Evolutionary conservation across 1,140 invertebrate genomes (phyloP), one percentile per base, ranked within the genome.

Genomic region (Riptortus pedestris): DNA sequence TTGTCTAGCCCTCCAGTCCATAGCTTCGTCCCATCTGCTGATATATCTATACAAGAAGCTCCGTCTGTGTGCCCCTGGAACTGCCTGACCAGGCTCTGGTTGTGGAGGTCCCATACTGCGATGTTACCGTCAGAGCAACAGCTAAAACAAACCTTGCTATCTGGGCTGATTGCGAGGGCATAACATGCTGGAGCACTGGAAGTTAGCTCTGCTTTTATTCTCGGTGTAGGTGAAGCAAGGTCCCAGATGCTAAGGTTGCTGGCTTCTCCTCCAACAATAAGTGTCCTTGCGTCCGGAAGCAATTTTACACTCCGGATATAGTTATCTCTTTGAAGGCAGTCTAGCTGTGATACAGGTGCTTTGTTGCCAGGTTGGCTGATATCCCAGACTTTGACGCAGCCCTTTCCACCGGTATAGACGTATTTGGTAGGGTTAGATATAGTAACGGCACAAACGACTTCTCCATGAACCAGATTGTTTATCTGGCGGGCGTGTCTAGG

Each of bases 1-100:
- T 96, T 96, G 76, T 98, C 94, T 20, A 97, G 79, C 2, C 95
- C 95, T 0, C 95, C 95, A 3, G 94, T 98, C 93, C 94, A 98
- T 38, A 98, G 75, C 74, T 93, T 95, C 18, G 87, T 90, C 14
- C 93, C 94, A 74, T 97, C 93, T 0, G 90, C 86, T 5, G 91
- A 93, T 27, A 98, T 95, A 74, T 98, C 95, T 70, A 98, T 96
- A 76, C 94, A 98, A 18, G 90, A 94, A 1, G 94, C 94, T 20
- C 94, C 94, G 75, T 98, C 94, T 26, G 91, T 93, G 76, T 98
- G 95, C 74, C 94, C 83, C 85, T 91, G 83, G 77, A 95, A 91
- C 73, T 96, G 92, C 69, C 92, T 79, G 38, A 98, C 91, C 69
- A 96, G 77, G 2, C 86, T 86, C 77, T 96, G 91, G 76, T 93